phyloP scores from a whole-genome alignment of 2,797 vertebrate genomes.

The Xenopus petersii region DNA sequence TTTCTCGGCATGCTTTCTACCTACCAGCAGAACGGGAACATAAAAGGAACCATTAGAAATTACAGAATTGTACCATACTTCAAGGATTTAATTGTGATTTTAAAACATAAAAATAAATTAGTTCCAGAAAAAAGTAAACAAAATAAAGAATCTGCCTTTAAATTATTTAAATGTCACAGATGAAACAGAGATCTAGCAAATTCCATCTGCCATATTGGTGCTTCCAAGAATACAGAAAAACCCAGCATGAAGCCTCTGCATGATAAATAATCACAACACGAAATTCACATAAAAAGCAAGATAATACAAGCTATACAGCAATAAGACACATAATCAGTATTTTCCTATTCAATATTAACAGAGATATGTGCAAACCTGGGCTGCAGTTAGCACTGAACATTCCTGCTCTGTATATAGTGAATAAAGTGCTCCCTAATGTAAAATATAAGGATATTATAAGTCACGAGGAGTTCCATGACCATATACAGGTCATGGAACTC shows the following conservation, averaged over 20 bases:
- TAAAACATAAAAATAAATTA: constrained; percentile 26
- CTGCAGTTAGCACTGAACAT: not conserved
- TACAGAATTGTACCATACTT: constrained; percentile 14
- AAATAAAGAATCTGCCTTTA: constrained; percentile 6
- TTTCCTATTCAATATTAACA: not conserved
- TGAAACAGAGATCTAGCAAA: constrained; percentile 18
- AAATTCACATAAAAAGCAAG: constrained; percentile 11
- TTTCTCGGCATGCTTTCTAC: constrained; percentile 4
- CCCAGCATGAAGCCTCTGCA: constrained; percentile 4
- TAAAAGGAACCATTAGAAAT: constrained; percentile 32
- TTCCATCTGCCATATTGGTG: constrained; percentile 5
- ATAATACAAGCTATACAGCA: not conserved
- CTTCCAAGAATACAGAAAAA: not conserved
- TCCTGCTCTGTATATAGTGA: not conserved
- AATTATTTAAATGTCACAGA: constrained; percentile 31
- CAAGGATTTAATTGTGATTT: constrained; percentile 27
- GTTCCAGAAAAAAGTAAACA: constrained; percentile 12
- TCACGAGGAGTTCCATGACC: no score
- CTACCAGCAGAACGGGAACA: constrained; percentile 17
- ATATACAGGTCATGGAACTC: no score
- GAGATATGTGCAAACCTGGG: not conserved
- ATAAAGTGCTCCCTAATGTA: no score
- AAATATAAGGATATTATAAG: no score
- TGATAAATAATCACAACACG: not conserved
- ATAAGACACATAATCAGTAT: not conserved